Evolutionary conservation across 2,113 vertebrate genomes (phyloP), one percentile per base, ranked within the genome.

Genomic region (Protomyctophum bolini): DNA sequence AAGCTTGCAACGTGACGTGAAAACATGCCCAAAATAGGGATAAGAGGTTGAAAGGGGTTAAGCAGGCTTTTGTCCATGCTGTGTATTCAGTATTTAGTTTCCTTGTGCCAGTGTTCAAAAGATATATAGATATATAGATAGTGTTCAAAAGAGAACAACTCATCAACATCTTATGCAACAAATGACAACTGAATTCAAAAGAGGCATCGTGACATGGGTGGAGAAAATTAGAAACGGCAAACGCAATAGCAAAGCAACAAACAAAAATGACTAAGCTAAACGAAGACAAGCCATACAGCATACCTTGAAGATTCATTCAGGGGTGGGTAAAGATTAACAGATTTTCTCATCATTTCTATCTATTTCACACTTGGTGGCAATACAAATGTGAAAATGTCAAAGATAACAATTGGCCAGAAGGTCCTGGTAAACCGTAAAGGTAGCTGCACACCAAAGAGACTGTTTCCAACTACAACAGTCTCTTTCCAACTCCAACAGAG

Each of bases 121-220:
- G 33, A 41, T n/a, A n/a, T n/a, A n/a, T n/a, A n/a, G n/a, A n/a
- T n/a, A n/a, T n/a, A n/a, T n/a, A n/a, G n/a, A n/a, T n/a, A 41
- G 33, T 41, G 33, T 41, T 41, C 33, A 41, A 41, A 41, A 4
- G 33, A 41, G 33, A 41, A 41, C 33, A 41, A 15, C 1, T n/a
- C 33, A 6, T 58, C 29, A 58, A 72, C 7, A 57, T n/a, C 10
- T 63, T 63, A 33, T 33, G 3, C 29, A 56, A 74, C 15, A 60
- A 29, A 10, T 61, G 58, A 60, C 14, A 33, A 41, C 56, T 47
- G 9, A 6, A 45, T 48, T 41, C 10, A 11, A 68, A 68, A 68
- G 10, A 14, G n/a, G 8, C 14, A 63, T 48, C 7, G 3, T 28
- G 46, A 14, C 9, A 58, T 4, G 2, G 52, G 45, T 8, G 10